Conservation (phyloP, 2,797 vertebrate genomes). For the Emys orbicularis region DNA sequence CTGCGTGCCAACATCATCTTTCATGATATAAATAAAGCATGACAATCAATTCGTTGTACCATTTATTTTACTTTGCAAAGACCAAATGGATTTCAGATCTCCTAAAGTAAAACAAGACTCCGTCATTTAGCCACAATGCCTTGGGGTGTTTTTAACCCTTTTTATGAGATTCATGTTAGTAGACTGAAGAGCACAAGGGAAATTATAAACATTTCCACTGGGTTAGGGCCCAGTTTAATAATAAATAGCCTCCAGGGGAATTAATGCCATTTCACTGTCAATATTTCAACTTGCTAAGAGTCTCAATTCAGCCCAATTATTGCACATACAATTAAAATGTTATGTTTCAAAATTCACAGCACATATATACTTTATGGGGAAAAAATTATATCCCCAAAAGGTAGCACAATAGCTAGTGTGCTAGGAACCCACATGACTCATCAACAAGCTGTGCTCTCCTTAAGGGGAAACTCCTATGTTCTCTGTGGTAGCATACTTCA, state of each 20-base stretch:
- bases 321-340: neutral
- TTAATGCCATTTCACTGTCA: neutral
- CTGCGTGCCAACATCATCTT: neutral
- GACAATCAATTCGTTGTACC: neutral
- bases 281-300: neutral
- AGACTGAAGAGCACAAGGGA: neutral
- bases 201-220: neutral
- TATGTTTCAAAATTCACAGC: neutral
- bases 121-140: neutral
- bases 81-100: neutral
- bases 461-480: neutral
- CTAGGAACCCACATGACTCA: neutral
- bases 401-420: neutral
- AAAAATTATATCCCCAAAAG: neutral
- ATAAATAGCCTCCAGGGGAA: neutral
- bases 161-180: neutral
- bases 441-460: neutral
- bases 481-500: neutral
- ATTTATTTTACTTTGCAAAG: constrained; percentile 23
- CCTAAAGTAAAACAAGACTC: neutral
- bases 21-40: constrained; percentile 3
- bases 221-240: neutral
- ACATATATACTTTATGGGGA: neutral
- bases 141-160: neutral
- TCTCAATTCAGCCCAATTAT: neutral